Conservation (phyloP, 2,888 invertebrate genomes). For the Ophion obscuratus region DNA sequence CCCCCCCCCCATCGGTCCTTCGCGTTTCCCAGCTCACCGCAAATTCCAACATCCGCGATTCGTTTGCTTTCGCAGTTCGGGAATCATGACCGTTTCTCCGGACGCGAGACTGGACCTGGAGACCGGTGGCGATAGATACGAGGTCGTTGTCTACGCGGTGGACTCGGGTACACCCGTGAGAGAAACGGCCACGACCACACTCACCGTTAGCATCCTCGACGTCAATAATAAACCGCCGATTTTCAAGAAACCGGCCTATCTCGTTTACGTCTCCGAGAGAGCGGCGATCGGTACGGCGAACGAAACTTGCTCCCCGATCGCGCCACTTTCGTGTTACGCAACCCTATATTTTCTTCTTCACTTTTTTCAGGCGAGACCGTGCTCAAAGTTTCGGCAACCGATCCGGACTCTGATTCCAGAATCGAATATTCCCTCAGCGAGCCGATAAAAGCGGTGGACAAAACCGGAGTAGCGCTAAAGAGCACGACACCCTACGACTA, state of each 20-base stretch:
- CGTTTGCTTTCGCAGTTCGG: constrained; percentile 84
- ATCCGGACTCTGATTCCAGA: constrained; percentile 89
- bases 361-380: constrained; percentile 85
- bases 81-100: constrained; percentile 89
- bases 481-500: constrained; percentile 87
- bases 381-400: constrained; percentile 88
- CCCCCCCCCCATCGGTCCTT: too few species aligned
- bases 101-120: constrained; percentile 91
- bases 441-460: constrained; percentile 89
- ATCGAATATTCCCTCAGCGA: constrained; percentile 89
- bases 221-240: constrained; percentile 93
- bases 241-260: constrained; percentile 88
- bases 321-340: background rate
- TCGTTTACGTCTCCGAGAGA: constrained; percentile 90
- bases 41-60: background rate
- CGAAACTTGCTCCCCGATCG: background rate
- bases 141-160: constrained; percentile 90
- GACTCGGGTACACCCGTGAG: constrained; percentile 90
- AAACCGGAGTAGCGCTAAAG: constrained; percentile 89
- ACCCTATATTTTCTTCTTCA: background rate
- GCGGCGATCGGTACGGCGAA: constrained; percentile 85
- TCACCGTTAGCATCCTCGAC: constrained; percentile 89
- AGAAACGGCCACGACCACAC: constrained; percentile 92
- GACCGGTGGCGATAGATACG: constrained; percentile 88
- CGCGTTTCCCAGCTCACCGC: background rate